Evolutionary conservation across 2,888 invertebrate genomes (phyloP), one percentile per base, ranked within the genome.

Genomic region (Tromatobia lineatoria): DNA sequence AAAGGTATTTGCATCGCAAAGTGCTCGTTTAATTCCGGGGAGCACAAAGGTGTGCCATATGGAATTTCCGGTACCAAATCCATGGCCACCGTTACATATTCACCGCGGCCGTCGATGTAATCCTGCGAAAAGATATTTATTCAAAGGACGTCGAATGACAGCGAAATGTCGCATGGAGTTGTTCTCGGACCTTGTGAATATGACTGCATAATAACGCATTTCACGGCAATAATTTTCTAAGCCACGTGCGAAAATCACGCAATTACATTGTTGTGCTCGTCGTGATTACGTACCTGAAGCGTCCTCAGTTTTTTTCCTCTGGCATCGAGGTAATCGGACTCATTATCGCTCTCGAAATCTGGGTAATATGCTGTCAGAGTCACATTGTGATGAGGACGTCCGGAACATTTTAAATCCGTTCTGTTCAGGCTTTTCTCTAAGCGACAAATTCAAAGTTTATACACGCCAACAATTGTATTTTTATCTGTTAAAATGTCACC

Each of bases 321-420:
- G 42, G 89, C 91, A 80, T 95, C 95, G 79, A 93, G 87, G 87
- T 93, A 94, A 77, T 94, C 94, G 20, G 89, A 89, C 79, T 94
- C 94, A 57, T 93, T 87, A 47, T 94, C 93, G n/a, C 94, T 93
- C 10, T 88, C 90, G 84, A 93, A 94, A 87, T 94, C 94, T 0
- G 95, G 94, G 90, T 93, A 95, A 90, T 95, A 95, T 0, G 95
- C 95, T 2, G 95, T 93, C 66, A 95, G 86, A 1, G 94, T 94
- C 0, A 94, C 94, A 86, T 95, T 95, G 78, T 92, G 87, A 82
- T 92, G 92, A 7, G 89, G 90, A 86, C 91, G 93, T 54, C 95
- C 95, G 11, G 85, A 85, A 86, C 95, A 95, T 29, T 91, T 89
- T 50, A 94, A 88, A 83, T 89, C 87, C 15, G 87, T 61, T 47